Conservation (phyloP, 2,888 invertebrate species). For the Ernsta delagoae region DNA sequence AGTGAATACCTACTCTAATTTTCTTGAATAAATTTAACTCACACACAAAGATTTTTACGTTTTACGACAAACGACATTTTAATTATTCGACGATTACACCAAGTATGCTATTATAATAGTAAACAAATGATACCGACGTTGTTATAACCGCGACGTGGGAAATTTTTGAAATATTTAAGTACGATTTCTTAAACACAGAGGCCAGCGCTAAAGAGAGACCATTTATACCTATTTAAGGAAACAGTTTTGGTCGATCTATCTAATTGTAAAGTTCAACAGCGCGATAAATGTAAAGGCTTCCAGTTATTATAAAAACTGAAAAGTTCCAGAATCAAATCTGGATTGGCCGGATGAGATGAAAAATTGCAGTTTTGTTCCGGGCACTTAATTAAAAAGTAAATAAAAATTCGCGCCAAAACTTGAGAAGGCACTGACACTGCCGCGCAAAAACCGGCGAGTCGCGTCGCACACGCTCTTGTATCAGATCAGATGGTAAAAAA, state of each 20-base stretch:
- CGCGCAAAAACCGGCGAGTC: not conserved
- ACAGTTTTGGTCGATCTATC: too few relatives aligned
- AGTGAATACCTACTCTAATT: not conserved
- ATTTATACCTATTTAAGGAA: too few relatives aligned
- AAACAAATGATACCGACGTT: not conserved
- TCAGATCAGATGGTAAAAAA: too few relatives aligned
- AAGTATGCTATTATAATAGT: not conserved
- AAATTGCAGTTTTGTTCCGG: too few relatives aligned
- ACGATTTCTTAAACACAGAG: too few relatives aligned
- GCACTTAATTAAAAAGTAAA: slow-evolving; percentile 49
- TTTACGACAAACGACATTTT: not conserved
- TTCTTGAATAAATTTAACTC: not conserved
- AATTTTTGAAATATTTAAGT: not conserved
- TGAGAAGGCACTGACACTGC: slow-evolving; percentile 49
- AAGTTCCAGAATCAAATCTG: too few relatives aligned
- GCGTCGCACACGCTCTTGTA: too few relatives aligned
- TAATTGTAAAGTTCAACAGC: too few relatives aligned
- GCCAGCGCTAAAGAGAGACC: too few relatives aligned
- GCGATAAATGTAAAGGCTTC: too few relatives aligned
- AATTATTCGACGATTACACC: slow-evolving; percentile 1
- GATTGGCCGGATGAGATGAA: too few relatives aligned
- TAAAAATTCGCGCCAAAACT: slow-evolving; percentile 58
- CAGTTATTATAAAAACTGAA: too few relatives aligned
- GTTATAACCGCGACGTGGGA: slow-evolving; percentile 1
- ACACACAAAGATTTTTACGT: not conserved